A percentile compares a stretch with the other conserved stretches of the same genome.
These are phyloP conservation scores for Turdus rufiventris DNA, from an alignment of 2,113 vertebrate species.

Conservation along the genomic window DNA sequence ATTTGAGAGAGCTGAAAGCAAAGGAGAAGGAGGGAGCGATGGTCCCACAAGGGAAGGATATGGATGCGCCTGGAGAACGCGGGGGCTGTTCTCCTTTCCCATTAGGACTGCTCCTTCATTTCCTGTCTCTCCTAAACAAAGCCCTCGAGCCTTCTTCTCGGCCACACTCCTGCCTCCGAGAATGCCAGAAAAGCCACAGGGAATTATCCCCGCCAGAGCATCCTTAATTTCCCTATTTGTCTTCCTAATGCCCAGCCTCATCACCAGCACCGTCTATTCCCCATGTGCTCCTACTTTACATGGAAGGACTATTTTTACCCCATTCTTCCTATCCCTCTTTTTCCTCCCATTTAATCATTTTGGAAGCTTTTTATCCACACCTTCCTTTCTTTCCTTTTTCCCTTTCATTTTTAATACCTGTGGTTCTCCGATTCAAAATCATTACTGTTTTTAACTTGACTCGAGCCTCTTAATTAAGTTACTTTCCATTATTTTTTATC, in stretches of 20 bases:
- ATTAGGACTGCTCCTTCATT: neutral
- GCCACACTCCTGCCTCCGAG: conserved; percentile 2
- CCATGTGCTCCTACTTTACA: neutral
- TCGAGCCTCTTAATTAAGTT: conserved; percentile 67
- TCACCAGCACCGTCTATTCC: neutral
- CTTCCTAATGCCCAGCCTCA: conserved; percentile 34
- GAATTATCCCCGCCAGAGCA: conserved; percentile 6
- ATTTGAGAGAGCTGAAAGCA: neutral
- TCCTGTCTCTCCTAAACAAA: conserved; percentile 14
- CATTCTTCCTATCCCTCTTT: conserved; percentile 25
- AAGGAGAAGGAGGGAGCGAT: neutral
- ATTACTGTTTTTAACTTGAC: conserved; percentile 54
- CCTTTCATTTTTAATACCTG: conserved; percentile 26
- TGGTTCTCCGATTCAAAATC: conserved; percentile 33
- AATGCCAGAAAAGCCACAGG: conserved; percentile 9
- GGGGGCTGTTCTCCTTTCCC: neutral
- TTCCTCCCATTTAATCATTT: conserved; percentile 55
- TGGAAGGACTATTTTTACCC: neutral
- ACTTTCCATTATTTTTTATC: conserved; percentile 72
- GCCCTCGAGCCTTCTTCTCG: neutral
- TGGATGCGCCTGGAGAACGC: rapidly evolving
- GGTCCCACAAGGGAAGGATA: neutral
- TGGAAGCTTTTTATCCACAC: conserved; percentile 16
- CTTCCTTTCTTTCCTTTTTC: neutral
- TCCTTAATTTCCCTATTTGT: conserved; percentile 33